Conservation (phyloP, 2,113 vertebrate genomes). For the Paracanthobrama guichenoti region DNA sequence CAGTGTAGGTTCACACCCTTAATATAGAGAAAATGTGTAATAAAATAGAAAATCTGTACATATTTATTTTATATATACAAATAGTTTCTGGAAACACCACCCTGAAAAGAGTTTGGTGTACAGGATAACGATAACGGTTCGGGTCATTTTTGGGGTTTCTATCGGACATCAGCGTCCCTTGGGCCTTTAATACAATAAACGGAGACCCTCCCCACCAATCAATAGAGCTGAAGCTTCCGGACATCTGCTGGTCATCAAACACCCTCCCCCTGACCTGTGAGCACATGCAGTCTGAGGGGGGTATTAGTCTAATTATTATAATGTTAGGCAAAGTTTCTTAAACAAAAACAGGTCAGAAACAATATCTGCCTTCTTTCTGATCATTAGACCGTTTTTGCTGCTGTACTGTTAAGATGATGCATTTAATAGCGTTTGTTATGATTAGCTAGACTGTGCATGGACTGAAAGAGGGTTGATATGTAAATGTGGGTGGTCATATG, state of each 20-base stretch:
- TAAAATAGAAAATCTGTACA: neutral
- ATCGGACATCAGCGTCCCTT: neutral
- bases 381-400: neutral
- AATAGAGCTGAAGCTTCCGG: neutral
- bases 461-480: neutral
- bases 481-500: neutral
- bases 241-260: slow-evolving; percentile 24
- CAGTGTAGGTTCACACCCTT: too few species aligned
- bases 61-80: too few species aligned
- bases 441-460: neutral
- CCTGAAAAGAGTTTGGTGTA: too few species aligned
- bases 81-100: neutral
- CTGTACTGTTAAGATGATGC: neutral
- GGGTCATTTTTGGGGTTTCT: neutral
- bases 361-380: too few species aligned
- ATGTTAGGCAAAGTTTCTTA: neutral
- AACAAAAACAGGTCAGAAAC: neutral
- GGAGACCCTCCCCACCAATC: slow-evolving; percentile 5
- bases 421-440: neutral
- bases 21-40: too few species aligned
- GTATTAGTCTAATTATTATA: slow-evolving; percentile 4
- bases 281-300: neutral
- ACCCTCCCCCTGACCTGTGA: neutral
- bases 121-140: neutral
- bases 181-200: slow-evolving; percentile 3